Conservation (phyloP, 1,140 invertebrate genomes). For the Ganaspis sp. region DNA sequence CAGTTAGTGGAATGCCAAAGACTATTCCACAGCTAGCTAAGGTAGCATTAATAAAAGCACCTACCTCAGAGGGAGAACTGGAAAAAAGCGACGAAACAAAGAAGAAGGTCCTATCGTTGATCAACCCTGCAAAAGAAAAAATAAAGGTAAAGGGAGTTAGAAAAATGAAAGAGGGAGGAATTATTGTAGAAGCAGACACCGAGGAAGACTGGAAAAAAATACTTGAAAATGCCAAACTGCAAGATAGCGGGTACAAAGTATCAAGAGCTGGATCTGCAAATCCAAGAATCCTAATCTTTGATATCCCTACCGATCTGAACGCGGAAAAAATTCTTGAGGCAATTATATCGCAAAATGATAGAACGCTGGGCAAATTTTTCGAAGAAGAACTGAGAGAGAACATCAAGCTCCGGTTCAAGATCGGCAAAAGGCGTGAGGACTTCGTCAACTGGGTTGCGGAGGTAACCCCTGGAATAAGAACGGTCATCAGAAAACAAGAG, state of each 20-base stretch:
- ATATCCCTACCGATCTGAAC: conserved; percentile 31
- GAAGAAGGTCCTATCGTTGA: no score
- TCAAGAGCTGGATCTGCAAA: conserved; percentile 1
- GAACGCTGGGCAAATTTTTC: neutral
- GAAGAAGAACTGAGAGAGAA: neutral
- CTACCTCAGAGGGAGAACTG: no score
- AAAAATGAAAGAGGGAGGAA: conserved; percentile 29
- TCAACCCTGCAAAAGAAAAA: no score
- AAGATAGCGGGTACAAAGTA: conserved; percentile 3
- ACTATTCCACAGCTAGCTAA: no score
- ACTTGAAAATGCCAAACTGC: neutral
- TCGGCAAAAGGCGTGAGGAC: neutral
- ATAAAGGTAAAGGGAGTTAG: no score
- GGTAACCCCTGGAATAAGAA: conserved; percentile 12
- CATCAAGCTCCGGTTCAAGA: conserved; percentile 11
- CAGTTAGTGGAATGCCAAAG: no score
- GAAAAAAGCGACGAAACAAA: no score
- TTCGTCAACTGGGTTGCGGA: conserved; percentile 38
- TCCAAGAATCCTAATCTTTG: conserved; percentile 39
- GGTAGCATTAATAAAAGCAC: no score
- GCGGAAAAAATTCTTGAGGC: neutral
- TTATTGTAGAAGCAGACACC: conserved; percentile 31
- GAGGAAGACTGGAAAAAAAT: conserved; percentile 32
- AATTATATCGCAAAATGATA: conserved; percentile 12
- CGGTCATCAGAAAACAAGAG: neutral